Evolutionary conservation across 1,140 invertebrate species (phyloP).

Genomic region (Sipha flava): DNA sequence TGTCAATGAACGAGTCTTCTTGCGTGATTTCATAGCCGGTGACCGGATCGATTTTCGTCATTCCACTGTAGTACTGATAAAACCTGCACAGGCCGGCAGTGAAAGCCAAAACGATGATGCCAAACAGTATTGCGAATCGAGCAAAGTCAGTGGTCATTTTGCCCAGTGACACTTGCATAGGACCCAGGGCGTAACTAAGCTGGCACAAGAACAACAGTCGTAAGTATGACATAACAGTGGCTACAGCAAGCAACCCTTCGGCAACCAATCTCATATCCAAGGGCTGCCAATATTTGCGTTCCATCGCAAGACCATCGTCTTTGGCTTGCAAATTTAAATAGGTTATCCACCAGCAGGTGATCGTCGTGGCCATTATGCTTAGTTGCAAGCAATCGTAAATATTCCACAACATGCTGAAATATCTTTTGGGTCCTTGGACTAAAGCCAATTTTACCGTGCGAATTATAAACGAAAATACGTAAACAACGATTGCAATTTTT

Average conservation of each 20-base stretch:
- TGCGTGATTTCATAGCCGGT: conserved; percentile 45
- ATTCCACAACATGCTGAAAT: background rate
- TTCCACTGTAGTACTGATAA: conserved; percentile 54
- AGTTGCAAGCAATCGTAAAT: background rate
- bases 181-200: conserved; percentile 51
- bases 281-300: conserved; percentile 31
- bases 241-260: conserved; percentile 62
- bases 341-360: background rate
- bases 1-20: conserved; percentile 50
- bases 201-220: conserved; percentile 51
- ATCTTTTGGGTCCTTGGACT: background rate
- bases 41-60: conserved; percentile 52
- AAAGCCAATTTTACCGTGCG: background rate
- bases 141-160: conserved; percentile 52
- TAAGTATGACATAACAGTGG: conserved; percentile 60
- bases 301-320: no score
- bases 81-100: conserved; percentile 45
- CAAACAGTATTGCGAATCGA: no score
- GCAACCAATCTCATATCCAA: conserved; percentile 61
- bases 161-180: conserved; percentile 52
- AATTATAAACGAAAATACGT: background rate
- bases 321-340: background rate
- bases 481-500: background rate
- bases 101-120: no score
- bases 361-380: background rate